A percentile compares a stretch with the other conserved stretches of the same genome.
phyloP scores from a whole-genome alignment of 2,888 invertebrate genomes.

The Oasisia sp. region DNA sequence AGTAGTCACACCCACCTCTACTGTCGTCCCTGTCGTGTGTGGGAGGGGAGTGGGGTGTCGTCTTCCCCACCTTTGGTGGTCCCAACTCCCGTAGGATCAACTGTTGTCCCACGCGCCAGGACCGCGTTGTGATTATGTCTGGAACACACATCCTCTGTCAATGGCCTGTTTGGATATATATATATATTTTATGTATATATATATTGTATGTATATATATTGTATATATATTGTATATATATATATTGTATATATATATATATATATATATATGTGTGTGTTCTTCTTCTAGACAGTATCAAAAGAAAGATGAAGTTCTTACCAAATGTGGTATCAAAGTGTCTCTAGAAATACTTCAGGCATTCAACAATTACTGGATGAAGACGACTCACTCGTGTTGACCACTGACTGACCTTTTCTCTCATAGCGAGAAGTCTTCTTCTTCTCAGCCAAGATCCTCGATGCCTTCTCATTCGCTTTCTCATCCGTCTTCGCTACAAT shows the following conservation, averaged over 20 bases:
- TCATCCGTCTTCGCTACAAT: neutral
- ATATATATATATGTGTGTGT: no score
- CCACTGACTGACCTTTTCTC: neutral
- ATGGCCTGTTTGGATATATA: no score
- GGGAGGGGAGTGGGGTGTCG: neutral
- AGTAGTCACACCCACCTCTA: neutral
- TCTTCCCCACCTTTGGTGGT: neutral
- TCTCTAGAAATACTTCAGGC: no score
- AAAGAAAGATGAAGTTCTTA: no score
- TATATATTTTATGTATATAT: no score
- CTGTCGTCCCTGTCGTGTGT: slow-evolving; percentile 6
- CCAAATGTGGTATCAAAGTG: no score
- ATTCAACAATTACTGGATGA: no score
- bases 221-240: no score
- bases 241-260: no score
- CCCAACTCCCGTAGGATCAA: neutral
- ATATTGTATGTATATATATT: no score
- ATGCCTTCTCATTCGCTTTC: neutral
- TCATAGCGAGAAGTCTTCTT: slow-evolving; percentile 6
- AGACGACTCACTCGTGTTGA: no score
- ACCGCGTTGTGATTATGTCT: neutral
- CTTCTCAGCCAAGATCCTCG: slow-evolving; percentile 3
- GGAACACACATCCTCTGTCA: neutral
- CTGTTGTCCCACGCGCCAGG: slow-evolving; percentile 12
- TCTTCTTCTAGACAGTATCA: no score